phyloP scores from a whole-genome alignment of 2,888 invertebrate species.

The Thereva nobilitata region DNA sequence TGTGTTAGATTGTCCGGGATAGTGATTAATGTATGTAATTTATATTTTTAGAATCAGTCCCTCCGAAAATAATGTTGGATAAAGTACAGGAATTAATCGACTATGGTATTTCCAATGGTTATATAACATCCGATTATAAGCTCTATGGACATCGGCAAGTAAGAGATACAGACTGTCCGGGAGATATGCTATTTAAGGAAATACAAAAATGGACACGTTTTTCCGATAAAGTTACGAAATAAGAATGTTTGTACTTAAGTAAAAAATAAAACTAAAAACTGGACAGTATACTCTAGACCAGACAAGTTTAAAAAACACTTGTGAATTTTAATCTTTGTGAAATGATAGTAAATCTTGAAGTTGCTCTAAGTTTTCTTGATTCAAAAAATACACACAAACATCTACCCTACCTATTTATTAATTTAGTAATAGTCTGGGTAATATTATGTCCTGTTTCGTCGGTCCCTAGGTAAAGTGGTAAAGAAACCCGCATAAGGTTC shows the following conservation, averaged over 20 bases:
- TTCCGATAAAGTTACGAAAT: slow-evolving; percentile 41
- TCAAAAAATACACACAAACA: no score
- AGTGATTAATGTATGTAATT: slow-evolving; percentile 40
- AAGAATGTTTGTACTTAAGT: background rate
- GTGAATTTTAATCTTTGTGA: no score
- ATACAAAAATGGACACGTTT: slow-evolving; percentile 69
- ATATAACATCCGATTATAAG: slow-evolving; percentile 63
- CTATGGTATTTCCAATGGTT: slow-evolving; percentile 66
- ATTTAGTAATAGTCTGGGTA: no score
- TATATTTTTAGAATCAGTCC: slow-evolving; percentile 60
- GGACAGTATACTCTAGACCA: background rate
- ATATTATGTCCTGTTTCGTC: no score
- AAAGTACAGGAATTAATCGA: slow-evolving; percentile 65
- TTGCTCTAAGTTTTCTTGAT: no score
- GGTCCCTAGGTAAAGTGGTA: no score
- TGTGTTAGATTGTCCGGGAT: background rate
- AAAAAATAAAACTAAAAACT: slow-evolving; percentile 2
- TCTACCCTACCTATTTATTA: no score
- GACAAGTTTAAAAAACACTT: no score
- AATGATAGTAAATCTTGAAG: no score
- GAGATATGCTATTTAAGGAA: slow-evolving; percentile 63
- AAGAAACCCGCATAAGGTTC: no score
- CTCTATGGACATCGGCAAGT: slow-evolving; percentile 69
- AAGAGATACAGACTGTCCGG: slow-evolving; percentile 71
- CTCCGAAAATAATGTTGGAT: slow-evolving; percentile 64